phyloP scores from a whole-genome alignment of 2,797 vertebrate genomes.

The Hafferia zeledoni region DNA sequence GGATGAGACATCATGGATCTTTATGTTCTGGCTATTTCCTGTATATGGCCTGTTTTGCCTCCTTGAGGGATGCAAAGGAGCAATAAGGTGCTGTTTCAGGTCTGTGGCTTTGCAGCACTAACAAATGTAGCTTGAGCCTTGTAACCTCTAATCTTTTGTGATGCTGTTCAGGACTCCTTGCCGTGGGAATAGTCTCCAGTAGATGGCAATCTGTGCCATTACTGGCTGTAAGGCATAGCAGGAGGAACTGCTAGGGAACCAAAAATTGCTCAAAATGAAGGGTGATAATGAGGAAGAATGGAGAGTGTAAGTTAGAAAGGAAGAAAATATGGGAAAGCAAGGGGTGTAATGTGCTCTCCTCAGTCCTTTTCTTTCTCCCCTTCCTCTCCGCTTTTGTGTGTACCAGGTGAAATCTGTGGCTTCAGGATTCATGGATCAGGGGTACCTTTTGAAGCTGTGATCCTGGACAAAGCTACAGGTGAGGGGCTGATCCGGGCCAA shows the following conservation, averaged over 20 bases:
- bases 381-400: neutral
- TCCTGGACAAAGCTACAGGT: conserved; percentile 95
- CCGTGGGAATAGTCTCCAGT: neutral
- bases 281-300: neutral
- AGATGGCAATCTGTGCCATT: conserved; percentile 16
- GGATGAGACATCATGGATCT: neutral
- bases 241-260: neutral
- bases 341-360: neutral
- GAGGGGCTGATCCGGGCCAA: conserved; percentile 96
- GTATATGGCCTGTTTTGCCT: neutral
- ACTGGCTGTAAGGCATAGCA: neutral
- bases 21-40: neutral
- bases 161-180: neutral
- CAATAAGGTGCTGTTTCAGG: neutral
- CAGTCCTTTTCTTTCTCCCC: neutral
- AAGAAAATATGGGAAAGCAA: neutral
- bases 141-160: neutral
- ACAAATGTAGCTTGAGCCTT: neutral
- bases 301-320: neutral
- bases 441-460: conserved; percentile 95
- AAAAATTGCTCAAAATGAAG: neutral
- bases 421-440: conserved; percentile 93
- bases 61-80: neutral
- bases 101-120: neutral
- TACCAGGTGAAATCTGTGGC: conserved; percentile 94